A percentile compares a stretch with the other conserved stretches of the same genome.
These are phyloP conservation scores for Lacerta viridis DNA, from an alignment of 2,797 vertebrate species.

Conservation along the genomic window DNA sequence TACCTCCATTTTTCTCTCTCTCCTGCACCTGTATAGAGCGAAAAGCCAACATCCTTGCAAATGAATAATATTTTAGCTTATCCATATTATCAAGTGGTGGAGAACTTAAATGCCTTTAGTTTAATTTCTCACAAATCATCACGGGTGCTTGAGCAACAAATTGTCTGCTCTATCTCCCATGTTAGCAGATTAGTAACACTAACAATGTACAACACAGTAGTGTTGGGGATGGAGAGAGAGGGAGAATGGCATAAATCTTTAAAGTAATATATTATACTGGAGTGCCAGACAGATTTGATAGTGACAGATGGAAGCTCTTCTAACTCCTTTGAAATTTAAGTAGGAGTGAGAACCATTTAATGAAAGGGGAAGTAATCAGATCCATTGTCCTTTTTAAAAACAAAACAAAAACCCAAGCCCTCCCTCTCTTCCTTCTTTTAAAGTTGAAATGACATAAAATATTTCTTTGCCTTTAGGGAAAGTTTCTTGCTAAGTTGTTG, in stretches of 20 bases:
- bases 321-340: slow-evolving; percentile 35
- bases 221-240: slow-evolving; percentile 41
- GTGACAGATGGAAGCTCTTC: slow-evolving; percentile 54
- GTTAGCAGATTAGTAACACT: slow-evolving; percentile 72
- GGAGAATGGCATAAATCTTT: slow-evolving; percentile 69
- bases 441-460: slow-evolving; percentile 65
- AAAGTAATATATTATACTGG: slow-evolving; percentile 61
- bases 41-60: slow-evolving; percentile 62
- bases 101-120: slow-evolving; percentile 67
- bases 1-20: neutral
- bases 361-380: slow-evolving; percentile 59
- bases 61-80: slow-evolving; percentile 58
- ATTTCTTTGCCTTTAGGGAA: slow-evolving; percentile 45
- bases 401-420: neutral
- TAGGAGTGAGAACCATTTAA: slow-evolving; percentile 52
- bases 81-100: slow-evolving; percentile 48
- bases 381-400: slow-evolving; percentile 41
- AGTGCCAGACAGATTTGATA: slow-evolving; percentile 56
- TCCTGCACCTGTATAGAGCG: slow-evolving; percentile 10
- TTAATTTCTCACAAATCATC: slow-evolving; percentile 75
- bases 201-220: slow-evolving; percentile 64
- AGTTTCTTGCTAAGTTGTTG: neutral
- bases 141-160: slow-evolving; percentile 75
- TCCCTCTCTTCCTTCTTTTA: slow-evolving; percentile 51
- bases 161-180: slow-evolving; percentile 70